Base-by-base conservation (phyloP, 1,140 invertebrate genomes). In the Brachionus rubens region DNA sequence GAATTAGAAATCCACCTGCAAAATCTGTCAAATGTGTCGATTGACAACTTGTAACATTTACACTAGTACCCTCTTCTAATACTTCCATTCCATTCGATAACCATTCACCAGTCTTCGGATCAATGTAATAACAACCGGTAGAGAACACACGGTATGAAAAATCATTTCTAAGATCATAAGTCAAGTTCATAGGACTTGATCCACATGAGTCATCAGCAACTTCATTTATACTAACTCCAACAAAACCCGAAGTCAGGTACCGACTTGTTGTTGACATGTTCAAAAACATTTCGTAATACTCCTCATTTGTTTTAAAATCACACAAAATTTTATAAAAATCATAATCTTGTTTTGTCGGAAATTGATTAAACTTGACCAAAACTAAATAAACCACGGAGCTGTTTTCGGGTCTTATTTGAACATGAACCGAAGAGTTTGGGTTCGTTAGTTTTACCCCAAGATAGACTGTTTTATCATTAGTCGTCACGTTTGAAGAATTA, bases 21-120 rank as follows among this genome's bases (percentile, higher is more conserved):
- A 86, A 86, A 30, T 80, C 81, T 10, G 85, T 85, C 77, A 85
- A 76, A 76, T 86, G 85, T 54, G 46, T 82, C 76, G 82, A 84
- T 4, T 75, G 43, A 78, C 84, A 85, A 0, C 80, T 77, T 0
- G 81, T 80, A 4, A 40, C 10, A 0, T 46, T 33, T 0, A 62
- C 46, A 36, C 56, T 77, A 33, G 81, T 82, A 28, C 78, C 56
- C 1, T 41, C 48, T 9, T 72, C 46, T 21, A 50, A 30, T 21
- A 72, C 24, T 5, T 72, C 68, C 19, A 72, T 14, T 36, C 68
- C 68, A 40, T 72, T 28, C 10, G 46, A 28, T 0, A 41, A 1
- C 68, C 68, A 72, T 54, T 72, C 14, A 16, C 46, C 68, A 21
- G 10, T 48, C 1, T 54, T n/a, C 24, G 9, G 6, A 9, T 72